Evolutionary conservation across 1,140 invertebrate genomes (phyloP), one percentile per base, ranked within the genome.

Genomic region (Theocolax elegans): DNA sequence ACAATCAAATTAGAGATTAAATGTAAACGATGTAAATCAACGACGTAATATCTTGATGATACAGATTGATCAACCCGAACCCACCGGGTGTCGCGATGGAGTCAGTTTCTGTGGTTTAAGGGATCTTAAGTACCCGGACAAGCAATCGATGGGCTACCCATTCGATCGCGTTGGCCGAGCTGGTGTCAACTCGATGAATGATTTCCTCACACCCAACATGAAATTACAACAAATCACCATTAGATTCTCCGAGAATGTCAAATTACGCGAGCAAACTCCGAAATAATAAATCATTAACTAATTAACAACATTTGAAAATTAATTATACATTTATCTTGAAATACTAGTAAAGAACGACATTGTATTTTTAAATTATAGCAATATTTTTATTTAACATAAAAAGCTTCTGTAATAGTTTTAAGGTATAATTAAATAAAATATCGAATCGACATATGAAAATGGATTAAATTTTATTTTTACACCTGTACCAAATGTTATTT

Each of bases 141-240:
- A 85, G 7, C 86, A 89, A 49, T 79, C 91, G 2, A 94, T 94
- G 93, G 93, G 92, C 38, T 94, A 88, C 86, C 92, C 92, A 49
- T 93, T 94, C 84, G 92, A 94, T 82, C 87, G 92, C 4, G 78
- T 86, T 72, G 86, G 88, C 1, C 79, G 87, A 58, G 67, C 75
- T 10, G 87, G 85, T 25, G 88, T 87, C 29, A 79, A 85, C 66
- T 88, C 86, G 8, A 74, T 92, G 21, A 68, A 78, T 0, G 87
- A 91, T 76, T 92, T 92, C 87, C 76, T 92, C 8, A 90, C 89
- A 2, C 87, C 90, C 42, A 93, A 93, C 80, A 93, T 93, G 91
- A 84, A 82, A 27, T 79, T 89, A 4, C 81, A 86, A 13, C 86
- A 90, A 60, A 85, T 90, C 40, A 80, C 67, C 12, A 87, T 90